Percentiles rank a stretch among this genome's conserved stretches.
These are phyloP conservation scores for Pararge aegeria DNA, from an alignment of 1,140 invertebrate genomes.

Conservation along the genomic window DNA sequence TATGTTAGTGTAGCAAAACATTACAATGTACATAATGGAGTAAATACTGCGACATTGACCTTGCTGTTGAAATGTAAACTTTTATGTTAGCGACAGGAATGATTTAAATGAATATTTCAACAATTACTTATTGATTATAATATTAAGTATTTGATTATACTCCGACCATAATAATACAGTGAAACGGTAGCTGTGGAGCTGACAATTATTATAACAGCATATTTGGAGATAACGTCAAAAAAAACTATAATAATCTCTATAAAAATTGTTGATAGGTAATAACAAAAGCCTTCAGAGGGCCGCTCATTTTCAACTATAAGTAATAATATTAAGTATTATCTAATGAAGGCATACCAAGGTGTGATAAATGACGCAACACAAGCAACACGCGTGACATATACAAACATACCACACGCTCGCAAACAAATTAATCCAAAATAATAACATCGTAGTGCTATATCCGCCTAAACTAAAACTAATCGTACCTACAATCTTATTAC, in stretches of 20 bases:
- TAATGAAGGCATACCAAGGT: constrained; percentile 71
- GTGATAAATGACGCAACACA: constrained; percentile 55
- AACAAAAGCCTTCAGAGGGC: constrained; percentile 24
- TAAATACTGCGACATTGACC: not conserved
- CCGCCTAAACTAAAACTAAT: constrained; percentile 68
- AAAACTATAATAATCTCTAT: constrained; percentile 33
- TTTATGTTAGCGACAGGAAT: constrained; percentile 60
- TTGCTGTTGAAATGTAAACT: constrained; percentile 19
- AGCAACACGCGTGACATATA: constrained; percentile 47
- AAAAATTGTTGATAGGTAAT: constrained; percentile 28
- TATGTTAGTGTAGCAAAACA: too few species aligned
- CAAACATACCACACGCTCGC: constrained; percentile 49
- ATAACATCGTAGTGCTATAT: constrained; percentile 64
- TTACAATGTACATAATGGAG: not conserved
- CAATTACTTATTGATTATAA: constrained; percentile 7
- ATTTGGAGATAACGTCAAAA: constrained; percentile 8
- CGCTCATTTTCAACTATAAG: constrained; percentile 32
- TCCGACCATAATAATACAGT: constrained; percentile 12
- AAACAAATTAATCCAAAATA: constrained; percentile 48
- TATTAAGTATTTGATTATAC: constrained; percentile 12
- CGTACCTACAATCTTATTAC: constrained; percentile 37
- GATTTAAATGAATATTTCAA: constrained; percentile 53
- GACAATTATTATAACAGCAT: constrained; percentile 6
- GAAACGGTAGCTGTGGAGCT: not conserved
- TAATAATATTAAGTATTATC: constrained; percentile 50